Base-by-base conservation (phyloP, 2,888 invertebrate genomes). In the Agrotis clavis region DNA sequence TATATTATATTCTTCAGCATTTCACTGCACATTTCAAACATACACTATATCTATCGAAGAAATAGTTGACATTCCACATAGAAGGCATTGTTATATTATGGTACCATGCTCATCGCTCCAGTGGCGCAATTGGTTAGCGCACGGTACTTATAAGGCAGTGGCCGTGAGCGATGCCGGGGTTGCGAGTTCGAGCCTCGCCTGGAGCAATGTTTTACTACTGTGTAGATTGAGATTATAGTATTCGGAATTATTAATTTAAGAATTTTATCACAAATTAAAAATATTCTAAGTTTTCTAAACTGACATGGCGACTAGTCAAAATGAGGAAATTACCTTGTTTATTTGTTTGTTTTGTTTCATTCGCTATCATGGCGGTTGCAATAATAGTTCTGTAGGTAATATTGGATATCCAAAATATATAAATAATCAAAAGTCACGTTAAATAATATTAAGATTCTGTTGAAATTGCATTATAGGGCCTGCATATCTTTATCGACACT, bases 121-220 rank as follows among this genome's bases (percentile, higher is more conserved):
- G 99, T 99, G 99, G 99, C 99, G 99, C 99, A 99, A 99, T 99
- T 98, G 99, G 99, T 99, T 99, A 99, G 99, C 99, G 99, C 99
- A 99, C 99, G 99, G 99, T 99, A 99, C 99, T 99, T 99, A 73
- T 85, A 83, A 67, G 82, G 19, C 82, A 82, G 82, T 79, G 63
- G 45, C 11, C 73, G 78, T 76, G 81, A 83, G 83, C 48, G 16
- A 83, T 83, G 84, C 76, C 77, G 74, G 72, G 78, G 84, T 82
- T 84, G 85, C 84, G 81, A 84, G 83, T 83, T 83, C 82, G 75
- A 82, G 86, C 86, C 77, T 82, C 84, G 81, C 83, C 84, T 83
- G 84, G 84, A 84, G 81, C 76, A 83, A 66, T 75, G 1, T 81
- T 83, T 83, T 78, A 65, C 21, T 13, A 1, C 11, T 25, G 3